A percentile compares a stretch with the other conserved stretches of the same genome.
These are phyloP conservation scores for Melanotaenia pygmaea DNA, from an alignment of 2,797 vertebrate species.

Conservation along the genomic window DNA sequence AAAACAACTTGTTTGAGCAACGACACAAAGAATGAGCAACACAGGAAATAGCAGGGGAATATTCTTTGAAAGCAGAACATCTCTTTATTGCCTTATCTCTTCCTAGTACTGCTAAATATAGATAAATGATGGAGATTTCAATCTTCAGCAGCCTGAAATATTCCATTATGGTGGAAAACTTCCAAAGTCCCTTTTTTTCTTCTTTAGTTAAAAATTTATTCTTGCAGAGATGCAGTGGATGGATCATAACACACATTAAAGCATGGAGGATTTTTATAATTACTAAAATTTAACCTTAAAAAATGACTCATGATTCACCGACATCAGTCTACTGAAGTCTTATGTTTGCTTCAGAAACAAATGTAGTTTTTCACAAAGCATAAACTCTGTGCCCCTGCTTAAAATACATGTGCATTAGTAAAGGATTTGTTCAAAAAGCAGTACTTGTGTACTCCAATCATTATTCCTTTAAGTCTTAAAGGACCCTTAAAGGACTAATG, in stretches of 20 bases:
- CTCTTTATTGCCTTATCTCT: not conserved
- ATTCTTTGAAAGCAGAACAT: not conserved
- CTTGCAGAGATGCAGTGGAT: not conserved
- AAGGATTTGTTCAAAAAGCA: constrained; percentile 2
- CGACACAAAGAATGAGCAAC: not conserved
- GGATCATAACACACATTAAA: not conserved
- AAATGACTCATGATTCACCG: not conserved
- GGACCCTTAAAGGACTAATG: not conserved
- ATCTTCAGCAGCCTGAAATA: not conserved
- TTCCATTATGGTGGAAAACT: no score
- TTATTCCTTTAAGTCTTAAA: no score
- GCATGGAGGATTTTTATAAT: not conserved
- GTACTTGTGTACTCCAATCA: not conserved
- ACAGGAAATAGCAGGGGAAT: not conserved
- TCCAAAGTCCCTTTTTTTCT: not conserved
- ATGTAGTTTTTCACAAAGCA: not conserved
- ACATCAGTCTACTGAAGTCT: constrained; percentile 1
- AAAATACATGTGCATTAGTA: not conserved
- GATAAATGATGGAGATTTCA: not conserved
- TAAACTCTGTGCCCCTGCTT: not conserved
- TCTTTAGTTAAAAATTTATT: not conserved
- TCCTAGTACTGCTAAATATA: not conserved
- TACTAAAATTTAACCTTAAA: not conserved
- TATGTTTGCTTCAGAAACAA: not conserved
- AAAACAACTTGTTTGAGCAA: not conserved